Conservation (phyloP, 2,888 invertebrate species). For the Ophraella communa region DNA sequence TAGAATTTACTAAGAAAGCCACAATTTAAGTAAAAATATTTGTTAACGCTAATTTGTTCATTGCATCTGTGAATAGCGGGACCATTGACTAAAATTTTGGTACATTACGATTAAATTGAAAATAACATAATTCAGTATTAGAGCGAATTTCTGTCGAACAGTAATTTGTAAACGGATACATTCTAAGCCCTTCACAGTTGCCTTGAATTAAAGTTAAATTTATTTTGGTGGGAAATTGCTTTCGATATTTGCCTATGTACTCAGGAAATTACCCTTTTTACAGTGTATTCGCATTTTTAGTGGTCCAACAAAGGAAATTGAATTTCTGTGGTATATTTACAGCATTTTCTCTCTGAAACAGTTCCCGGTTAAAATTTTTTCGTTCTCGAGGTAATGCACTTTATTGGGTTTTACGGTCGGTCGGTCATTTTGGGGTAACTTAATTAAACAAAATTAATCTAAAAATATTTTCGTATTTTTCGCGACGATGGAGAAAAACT, state of each 20-base stretch:
- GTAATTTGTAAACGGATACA: constrained; percentile 21
- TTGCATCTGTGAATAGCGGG: background rate
- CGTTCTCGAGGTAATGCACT: background rate
- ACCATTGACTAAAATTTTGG: background rate
- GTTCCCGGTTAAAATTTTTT: background rate
- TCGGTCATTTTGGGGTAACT: too few species aligned
- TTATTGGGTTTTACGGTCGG: background rate
- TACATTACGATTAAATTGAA: constrained; percentile 9
- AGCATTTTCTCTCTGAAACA: background rate
- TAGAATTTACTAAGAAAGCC: too few species aligned
- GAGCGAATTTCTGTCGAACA: constrained; percentile 6
- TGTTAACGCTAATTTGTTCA: too few species aligned
- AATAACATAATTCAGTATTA: constrained; percentile 14
- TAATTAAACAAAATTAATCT: too few species aligned
- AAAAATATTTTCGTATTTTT: too few species aligned
- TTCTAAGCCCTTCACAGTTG: constrained; percentile 6
- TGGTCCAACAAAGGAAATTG: constrained; percentile 9
- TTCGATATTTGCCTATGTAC: constrained; percentile 13
- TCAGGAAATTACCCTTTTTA: constrained; percentile 26
- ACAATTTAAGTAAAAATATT: too few species aligned
- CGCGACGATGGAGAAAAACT: too few species aligned
- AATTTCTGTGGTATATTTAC: constrained; percentile 3
- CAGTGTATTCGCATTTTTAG: constrained; percentile 12
- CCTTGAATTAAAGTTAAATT: constrained; percentile 10
- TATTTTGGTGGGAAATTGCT: constrained; percentile 25